Conservation (phyloP, 2,797 vertebrate genomes). For the Betta splendens region DNA sequence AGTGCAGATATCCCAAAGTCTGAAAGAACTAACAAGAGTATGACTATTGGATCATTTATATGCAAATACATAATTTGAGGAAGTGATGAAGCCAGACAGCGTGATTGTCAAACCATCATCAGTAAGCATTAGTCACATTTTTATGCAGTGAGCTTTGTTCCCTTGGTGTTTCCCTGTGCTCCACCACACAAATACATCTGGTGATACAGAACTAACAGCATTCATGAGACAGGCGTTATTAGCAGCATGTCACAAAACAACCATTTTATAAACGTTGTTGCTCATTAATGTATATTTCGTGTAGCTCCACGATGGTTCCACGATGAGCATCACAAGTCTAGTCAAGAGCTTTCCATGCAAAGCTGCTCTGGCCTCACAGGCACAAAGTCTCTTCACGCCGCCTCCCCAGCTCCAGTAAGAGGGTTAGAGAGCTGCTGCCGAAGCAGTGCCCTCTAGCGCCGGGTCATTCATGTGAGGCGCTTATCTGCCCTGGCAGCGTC, state of each 20-base stretch:
- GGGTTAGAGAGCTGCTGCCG: conserved; percentile 39
- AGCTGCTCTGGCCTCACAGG: conserved; percentile 33
- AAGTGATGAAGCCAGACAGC: neutral
- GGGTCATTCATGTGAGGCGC: conserved; percentile 34
- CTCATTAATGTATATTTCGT: no score
- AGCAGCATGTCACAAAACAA: no score
- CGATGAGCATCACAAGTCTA: conserved; percentile 23
- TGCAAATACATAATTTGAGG: conserved; percentile 9
- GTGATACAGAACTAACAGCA: neutral
- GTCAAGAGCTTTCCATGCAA: conserved; percentile 16
- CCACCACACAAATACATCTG: neutral
- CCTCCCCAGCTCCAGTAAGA: conserved; percentile 32
- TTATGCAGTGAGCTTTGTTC: neutral
- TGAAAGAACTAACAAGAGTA: no score
- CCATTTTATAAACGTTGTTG: no score
- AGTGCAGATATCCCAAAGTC: no score
- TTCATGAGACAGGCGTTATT: no score
- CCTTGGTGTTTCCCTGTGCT: neutral
- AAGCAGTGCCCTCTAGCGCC: conserved; percentile 47
- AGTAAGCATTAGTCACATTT: neutral
- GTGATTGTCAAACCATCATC: neutral
- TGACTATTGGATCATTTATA: conserved; percentile 10
- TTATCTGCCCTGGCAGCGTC: conserved; percentile 41
- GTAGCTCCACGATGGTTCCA: no score
- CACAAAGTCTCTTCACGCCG: conserved; percentile 22